Evolutionary conservation across 2,797 vertebrate species (phyloP).

Genomic region (Takifugu rubripes): DNA sequence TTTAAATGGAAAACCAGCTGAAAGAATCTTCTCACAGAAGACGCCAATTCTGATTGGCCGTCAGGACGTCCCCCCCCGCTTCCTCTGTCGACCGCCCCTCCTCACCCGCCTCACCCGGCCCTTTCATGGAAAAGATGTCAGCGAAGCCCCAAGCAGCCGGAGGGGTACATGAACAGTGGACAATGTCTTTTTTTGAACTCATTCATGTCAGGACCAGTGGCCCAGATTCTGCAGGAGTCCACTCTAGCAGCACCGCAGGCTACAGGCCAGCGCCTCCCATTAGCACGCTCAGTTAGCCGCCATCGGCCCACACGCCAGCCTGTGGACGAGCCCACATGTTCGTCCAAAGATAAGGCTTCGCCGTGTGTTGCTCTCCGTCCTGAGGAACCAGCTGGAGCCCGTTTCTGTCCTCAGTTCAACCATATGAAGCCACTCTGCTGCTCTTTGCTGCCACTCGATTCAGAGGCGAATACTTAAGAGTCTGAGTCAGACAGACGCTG

Average conservation of each 20-base stretch:
- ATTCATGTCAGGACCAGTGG: constrained; percentile 59
- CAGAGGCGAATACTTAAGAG: too few species aligned
- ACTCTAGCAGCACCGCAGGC: constrained; percentile 44
- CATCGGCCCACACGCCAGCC: not conserved
- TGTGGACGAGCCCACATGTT: not conserved
- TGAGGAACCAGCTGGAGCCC: too few species aligned
- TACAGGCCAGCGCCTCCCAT: constrained; percentile 24
- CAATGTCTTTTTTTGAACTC: not conserved
- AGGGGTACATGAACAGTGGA: constrained; percentile 44
- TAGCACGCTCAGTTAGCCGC: not conserved
- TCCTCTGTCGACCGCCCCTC: not conserved
- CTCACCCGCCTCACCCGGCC: not conserved
- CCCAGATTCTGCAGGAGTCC: constrained; percentile 50
- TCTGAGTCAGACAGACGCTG: too few species aligned
- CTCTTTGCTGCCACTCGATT: too few species aligned
- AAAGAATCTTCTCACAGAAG: too few species aligned
- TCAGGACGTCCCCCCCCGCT: constrained; percentile 9
- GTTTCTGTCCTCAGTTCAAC: not conserved
- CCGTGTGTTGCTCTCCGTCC: too few species aligned
- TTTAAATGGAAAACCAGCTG: constrained; percentile 5
- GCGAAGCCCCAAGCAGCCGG: constrained; percentile 50
- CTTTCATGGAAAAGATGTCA: constrained; percentile 51
- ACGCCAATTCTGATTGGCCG: not conserved
- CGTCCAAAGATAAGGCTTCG: too few species aligned
- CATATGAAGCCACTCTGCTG: not conserved